A percentile compares a stretch with the other conserved stretches of the same genome.
phyloP scores from a whole-genome alignment of 2,797 vertebrate species.

The Siniperca undulata region DNA sequence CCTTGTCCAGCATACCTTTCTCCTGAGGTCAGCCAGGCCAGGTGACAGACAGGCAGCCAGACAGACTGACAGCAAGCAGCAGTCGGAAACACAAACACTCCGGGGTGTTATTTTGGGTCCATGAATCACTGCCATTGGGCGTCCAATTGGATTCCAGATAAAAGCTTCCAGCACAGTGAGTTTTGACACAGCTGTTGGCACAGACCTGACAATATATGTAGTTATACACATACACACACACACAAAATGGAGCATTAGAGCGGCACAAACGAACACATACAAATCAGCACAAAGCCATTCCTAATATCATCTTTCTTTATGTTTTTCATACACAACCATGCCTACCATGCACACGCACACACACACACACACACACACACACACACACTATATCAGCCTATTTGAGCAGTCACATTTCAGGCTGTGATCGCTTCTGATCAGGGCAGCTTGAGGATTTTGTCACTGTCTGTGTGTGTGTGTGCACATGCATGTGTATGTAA shows the following conservation, averaged over 20 bases:
- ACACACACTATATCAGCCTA: slow-evolving; percentile 26
- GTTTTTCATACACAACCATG: slow-evolving; percentile 1
- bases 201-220: slow-evolving; percentile 41
- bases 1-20: slow-evolving; percentile 62
- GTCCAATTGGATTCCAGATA: slow-evolving; percentile 70
- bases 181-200: slow-evolving; percentile 76
- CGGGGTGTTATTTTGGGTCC: slow-evolving; percentile 79
- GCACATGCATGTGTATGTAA: slow-evolving; percentile 32
- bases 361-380: not conserved
- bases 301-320: slow-evolving; percentile 5
- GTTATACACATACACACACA: slow-evolving; percentile 1
- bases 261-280: slow-evolving; percentile 1
- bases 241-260: not conserved
- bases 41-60: slow-evolving; percentile 63
- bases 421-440: slow-evolving; percentile 52
- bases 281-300: slow-evolving; percentile 13
- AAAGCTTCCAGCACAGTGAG: slow-evolving; percentile 74
- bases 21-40: slow-evolving; percentile 67
- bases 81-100: slow-evolving; percentile 77
- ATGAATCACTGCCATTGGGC: slow-evolving; percentile 75
- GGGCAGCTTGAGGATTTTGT: slow-evolving; percentile 45
- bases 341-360: not conserved
- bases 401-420: slow-evolving; percentile 43
- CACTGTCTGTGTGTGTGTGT: slow-evolving; percentile 13
- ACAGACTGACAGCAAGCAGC: slow-evolving; percentile 58